Base-by-base conservation (phyloP, 92 coral and sea anemone species). In the Scolanthus callimorphus region DNA sequence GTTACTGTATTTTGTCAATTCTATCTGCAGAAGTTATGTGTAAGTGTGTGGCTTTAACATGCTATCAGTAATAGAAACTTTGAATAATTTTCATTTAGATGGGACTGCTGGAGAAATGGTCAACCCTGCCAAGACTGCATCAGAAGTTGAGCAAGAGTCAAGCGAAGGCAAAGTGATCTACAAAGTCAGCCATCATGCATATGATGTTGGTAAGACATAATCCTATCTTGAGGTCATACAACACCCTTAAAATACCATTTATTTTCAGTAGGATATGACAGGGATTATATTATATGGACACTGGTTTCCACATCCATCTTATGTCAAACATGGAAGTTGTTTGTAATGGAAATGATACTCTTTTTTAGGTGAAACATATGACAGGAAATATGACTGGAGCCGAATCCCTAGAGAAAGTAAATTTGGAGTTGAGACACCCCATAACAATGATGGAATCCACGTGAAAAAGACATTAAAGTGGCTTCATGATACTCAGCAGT, bases 401-500 rank as follows among this genome's bases (percentile, higher is more conserved):
- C 74, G 95, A 55, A 74, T 94, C 22, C 89, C 92, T 11, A 84
- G 64, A 51, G 80, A 85, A 10, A 88, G 99, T 58, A 74, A 67
- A 20, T 94, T 94, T 71, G 99, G 99, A 27, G 82, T 94, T 10
- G 99, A 81, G 49, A 94, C 99, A 8, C 99, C 99, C 4, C 99
- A 94, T 27, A 79, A 89, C 65, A 94, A 94, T 64, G 96, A 94
- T 78, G 99, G 99, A 2, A 74, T 88, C 51, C 94, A 89, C 48
- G 95, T 84, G 0, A 77, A 63, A 65, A 94, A 89, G 53, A 84
- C 87, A 29, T 81, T 94, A 2, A 94, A 94, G 59, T 94, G 99
- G 99, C 94, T 94, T 24, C 91, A 94, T 49, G 85, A 84, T 20
- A 94, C 96, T 12, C 99, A 94, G 74, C 85, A 72, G 99, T 94